A percentile compares a stretch with the other conserved stretches of the same genome.
phyloP scores from a whole-genome alignment of 2,888 invertebrate species.

The Eugnorisma glareosa region DNA sequence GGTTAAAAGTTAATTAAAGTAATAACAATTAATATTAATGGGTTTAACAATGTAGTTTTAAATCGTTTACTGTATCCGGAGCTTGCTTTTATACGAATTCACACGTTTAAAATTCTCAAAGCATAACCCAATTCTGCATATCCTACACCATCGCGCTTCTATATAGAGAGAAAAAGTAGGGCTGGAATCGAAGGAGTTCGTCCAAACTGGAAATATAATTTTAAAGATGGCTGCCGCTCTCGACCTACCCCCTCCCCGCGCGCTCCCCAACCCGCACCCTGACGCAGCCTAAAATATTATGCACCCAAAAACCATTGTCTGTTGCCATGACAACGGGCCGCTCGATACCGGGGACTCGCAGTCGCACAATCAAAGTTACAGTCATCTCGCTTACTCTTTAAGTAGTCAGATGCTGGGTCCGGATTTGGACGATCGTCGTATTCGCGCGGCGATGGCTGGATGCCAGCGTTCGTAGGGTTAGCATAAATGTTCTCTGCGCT shows the following conservation, averaged over 20 bases:
- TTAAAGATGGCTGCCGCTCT: constrained; percentile 89
- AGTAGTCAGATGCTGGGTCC: constrained; percentile 82
- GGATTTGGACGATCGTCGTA: constrained; percentile 82
- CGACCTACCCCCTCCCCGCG: constrained; percentile 79
- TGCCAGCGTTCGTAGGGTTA: constrained; percentile 87
- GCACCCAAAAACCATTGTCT: constrained; percentile 91
- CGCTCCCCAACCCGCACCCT: constrained; percentile 78
- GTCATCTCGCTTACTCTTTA: constrained; percentile 87
- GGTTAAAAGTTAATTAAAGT: constrained; percentile 36
- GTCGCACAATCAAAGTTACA: constrained; percentile 83
- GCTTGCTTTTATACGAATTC: constrained; percentile 5
- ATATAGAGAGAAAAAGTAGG: constrained; percentile 78
- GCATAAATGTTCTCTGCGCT: constrained; percentile 76
- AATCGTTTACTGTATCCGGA: constrained; percentile 13
- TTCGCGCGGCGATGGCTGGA: constrained; percentile 84
- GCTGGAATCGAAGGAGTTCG: constrained; percentile 85
- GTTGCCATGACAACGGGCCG: constrained; percentile 89
- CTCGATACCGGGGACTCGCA: constrained; percentile 86
- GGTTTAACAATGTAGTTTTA: constrained; percentile 22
- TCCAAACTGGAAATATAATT: constrained; percentile 90
- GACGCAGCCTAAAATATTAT: constrained; percentile 90
- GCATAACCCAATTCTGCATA: constrained; percentile 70
- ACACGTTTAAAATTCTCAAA: constrained; percentile 3
- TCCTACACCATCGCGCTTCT: constrained; percentile 70
- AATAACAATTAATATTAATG: constrained; percentile 33